A percentile compares a stretch with the other conserved stretches of the same genome.
Conservation (phyloP, 2,113 vertebrate genomes). For the Boulengeromyrus knoepffleri region DNA sequence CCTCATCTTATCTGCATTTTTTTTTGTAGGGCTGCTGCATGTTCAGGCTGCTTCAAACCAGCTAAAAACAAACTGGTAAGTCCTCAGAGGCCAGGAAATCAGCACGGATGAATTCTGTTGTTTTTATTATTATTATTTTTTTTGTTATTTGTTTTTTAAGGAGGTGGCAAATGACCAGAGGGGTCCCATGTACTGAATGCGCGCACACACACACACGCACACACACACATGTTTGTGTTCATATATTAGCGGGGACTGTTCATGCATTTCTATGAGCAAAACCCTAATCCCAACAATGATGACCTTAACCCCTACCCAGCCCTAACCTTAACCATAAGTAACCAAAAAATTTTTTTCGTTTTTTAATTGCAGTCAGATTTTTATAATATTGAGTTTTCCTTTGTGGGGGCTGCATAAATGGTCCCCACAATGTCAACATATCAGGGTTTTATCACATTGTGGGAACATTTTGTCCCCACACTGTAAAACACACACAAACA, state of each 20-base stretch:
- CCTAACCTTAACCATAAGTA: not conserved
- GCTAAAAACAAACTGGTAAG: conserved; percentile 90
- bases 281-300: not conserved
- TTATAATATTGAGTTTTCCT: not conserved
- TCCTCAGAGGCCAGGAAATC: not conserved
- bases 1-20: not conserved
- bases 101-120: not conserved
- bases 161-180: not conserved
- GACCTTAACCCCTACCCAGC: not conserved
- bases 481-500: not conserved
- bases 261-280: not conserved
- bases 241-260: not conserved
- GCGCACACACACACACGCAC: not conserved
- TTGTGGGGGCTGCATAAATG: not conserved
- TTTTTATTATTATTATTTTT: not conserved
- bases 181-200: not conserved
- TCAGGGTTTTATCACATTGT: not conserved
- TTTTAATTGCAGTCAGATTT: not conserved
- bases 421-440: not conserved
- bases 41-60: conserved; percentile 85
- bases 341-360: not conserved
- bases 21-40: conserved; percentile 63
- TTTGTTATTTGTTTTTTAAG: not conserved
- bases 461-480: not conserved
- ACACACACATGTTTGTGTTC: not conserved